These are phyloP conservation scores for Ahaetulla prasina DNA, from an alignment of 2,113 vertebrate species.

Conservation along the genomic window DNA sequence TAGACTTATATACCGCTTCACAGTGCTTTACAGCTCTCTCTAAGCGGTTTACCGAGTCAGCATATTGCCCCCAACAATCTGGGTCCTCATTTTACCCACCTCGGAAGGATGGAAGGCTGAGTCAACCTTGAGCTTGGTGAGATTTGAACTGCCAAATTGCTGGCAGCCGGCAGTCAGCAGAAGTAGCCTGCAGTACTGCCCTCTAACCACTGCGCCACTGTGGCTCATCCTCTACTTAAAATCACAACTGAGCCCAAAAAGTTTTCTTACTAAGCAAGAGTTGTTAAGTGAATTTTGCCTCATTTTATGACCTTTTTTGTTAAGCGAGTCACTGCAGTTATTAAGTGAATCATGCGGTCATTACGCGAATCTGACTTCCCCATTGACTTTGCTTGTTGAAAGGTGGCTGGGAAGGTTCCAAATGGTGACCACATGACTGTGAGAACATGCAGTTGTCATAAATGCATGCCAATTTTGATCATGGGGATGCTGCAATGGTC, in stretches of 20 bases:
- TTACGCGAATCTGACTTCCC: neutral
- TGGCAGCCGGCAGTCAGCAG: too few relatives aligned
- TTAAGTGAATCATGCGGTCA: neutral
- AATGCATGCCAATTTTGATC: neutral
- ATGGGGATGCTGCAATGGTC: neutral
- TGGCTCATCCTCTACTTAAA: neutral
- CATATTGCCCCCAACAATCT: too few relatives aligned
- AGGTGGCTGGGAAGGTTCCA: neutral
- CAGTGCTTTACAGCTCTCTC: too few relatives aligned
- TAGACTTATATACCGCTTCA: too few relatives aligned
- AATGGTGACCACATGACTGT: neutral
- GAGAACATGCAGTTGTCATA: neutral
- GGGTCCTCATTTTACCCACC: too few relatives aligned
- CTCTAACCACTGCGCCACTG: too few relatives aligned
- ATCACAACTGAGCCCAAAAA: neutral
- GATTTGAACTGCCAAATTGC: too few relatives aligned
- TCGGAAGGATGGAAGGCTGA: too few relatives aligned
- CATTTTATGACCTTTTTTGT: neutral
- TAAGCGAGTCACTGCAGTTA: neutral
- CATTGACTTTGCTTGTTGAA: neutral
- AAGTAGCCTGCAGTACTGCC: too few relatives aligned
- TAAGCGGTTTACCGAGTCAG: too few relatives aligned
- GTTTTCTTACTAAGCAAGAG: neutral
- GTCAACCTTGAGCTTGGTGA: too few relatives aligned
- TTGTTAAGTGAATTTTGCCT: neutral